Evolutionary conservation across 2,113 vertebrate species (phyloP).

Genomic region (Cromileptes altivelis): DNA sequence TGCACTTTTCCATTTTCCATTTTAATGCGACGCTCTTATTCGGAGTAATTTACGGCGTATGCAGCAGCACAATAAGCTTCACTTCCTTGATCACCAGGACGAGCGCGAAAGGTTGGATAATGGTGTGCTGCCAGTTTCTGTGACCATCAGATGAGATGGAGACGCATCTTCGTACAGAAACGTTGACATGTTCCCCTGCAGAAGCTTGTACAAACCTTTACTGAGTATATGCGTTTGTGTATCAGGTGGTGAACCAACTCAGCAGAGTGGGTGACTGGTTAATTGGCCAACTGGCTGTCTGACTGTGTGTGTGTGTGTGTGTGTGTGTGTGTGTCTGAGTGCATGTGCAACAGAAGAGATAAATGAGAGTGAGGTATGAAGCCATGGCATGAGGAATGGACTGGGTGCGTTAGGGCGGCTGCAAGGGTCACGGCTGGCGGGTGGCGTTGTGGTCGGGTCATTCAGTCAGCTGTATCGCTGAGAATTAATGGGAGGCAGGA

Average conservation of each 20-base stretch:
- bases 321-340: conserved; percentile 13
- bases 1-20: conserved; percentile 60
- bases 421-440: conserved; percentile 40
- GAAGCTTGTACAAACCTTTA: conserved; percentile 1
- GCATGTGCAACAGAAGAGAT: conserved; percentile 29
- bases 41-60: conserved; percentile 42
- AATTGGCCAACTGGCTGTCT: conserved; percentile 14
- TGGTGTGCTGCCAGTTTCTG: not conserved
- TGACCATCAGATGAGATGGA: not conserved
- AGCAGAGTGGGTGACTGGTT: conserved; percentile 17
- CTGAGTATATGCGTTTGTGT: not conserved
- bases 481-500: conserved; percentile 50
- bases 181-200: not conserved
- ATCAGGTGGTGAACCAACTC: not conserved
- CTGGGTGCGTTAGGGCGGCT: conserved; percentile 29
- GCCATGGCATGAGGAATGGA: conserved; percentile 42
- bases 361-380: conserved; percentile 40
- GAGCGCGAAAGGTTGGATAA: not conserved
- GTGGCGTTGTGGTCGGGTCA: conserved; percentile 38
- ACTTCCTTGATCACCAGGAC: conserved; percentile 13
- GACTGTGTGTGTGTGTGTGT: conserved; percentile 22
- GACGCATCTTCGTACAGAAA: not conserved
- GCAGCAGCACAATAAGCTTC: conserved; percentile 39
- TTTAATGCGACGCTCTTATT: conserved; percentile 50
- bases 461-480: conserved; percentile 40